Conservation (phyloP, 2,888 invertebrate species). For the Nymphalis urticae region DNA sequence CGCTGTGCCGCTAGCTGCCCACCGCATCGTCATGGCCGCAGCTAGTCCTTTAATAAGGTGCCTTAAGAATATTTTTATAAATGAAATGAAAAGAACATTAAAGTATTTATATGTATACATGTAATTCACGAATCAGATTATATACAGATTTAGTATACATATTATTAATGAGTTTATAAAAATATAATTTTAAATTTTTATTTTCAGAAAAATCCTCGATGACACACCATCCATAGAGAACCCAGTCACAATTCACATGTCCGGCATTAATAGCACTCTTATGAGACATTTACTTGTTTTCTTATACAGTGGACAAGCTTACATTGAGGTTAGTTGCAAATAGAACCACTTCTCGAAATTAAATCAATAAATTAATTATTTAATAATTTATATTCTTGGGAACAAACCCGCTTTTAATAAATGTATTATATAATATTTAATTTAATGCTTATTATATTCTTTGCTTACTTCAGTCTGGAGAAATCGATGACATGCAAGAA, state of each 20-base stretch:
- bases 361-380: neutral
- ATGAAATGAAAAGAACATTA: no score
- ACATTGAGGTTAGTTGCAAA: slow-evolving; percentile 83
- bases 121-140: no score
- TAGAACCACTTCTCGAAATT: no score
- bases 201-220: slow-evolving; percentile 84
- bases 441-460: slow-evolving; percentile 18
- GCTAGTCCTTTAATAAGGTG: slow-evolving; percentile 92
- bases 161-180: no score
- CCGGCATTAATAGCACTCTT: slow-evolving; percentile 89
- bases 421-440: no score
- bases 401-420: no score
- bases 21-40: slow-evolving; percentile 92
- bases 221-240: slow-evolving; percentile 86
- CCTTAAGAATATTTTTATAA: no score
- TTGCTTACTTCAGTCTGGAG: slow-evolving; percentile 84
- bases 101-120: no score
- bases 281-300: slow-evolving; percentile 92
- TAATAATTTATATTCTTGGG: slow-evolving; percentile 28
- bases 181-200: slow-evolving; percentile 16
- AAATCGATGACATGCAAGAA: slow-evolving; percentile 91
- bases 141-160: no score
- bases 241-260: slow-evolving; percentile 90
- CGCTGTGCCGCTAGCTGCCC: slow-evolving; percentile 90
- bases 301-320: slow-evolving; percentile 92